These are phyloP conservation scores for Talpa occidentalis DNA, from an alignment of 2,113 vertebrate species.

Conservation along the genomic window DNA sequence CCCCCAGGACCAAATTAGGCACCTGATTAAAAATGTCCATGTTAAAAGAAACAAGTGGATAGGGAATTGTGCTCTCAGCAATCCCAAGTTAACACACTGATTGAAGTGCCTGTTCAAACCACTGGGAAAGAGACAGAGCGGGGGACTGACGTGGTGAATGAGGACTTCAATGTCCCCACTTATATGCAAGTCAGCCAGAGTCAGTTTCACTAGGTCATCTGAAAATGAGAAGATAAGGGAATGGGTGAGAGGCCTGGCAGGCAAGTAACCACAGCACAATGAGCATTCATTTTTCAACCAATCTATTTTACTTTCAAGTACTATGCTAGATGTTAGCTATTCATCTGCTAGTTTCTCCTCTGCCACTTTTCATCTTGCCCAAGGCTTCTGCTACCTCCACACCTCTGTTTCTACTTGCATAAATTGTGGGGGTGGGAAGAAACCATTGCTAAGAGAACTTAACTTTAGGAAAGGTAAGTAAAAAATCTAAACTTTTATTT, in stretches of 20 bases:
- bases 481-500: slow-evolving; percentile 12
- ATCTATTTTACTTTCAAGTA: slow-evolving; percentile 18
- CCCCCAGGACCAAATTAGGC: slow-evolving; percentile 85
- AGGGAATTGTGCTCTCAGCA: slow-evolving; percentile 75
- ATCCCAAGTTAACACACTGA: slow-evolving; percentile 77
- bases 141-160: not conserved
- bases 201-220: not conserved
- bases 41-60: slow-evolving; percentile 80
- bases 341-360: not conserved
- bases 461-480: not conserved
- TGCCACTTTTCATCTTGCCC: not conserved
- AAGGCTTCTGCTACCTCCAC: not conserved
- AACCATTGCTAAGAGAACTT: not conserved
- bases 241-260: not conserved
- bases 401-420: not conserved
- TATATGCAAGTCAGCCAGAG: not conserved
- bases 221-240: not conserved
- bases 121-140: not conserved
- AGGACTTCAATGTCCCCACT: not conserved
- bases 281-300: not conserved
- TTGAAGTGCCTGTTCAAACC: slow-evolving; percentile 66
- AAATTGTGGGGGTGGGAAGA: not conserved
- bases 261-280: not conserved
- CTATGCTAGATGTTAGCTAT: not conserved
- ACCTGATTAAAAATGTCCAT: slow-evolving; percentile 81